These are phyloP conservation scores for Patella ulyssiponensis DNA, from an alignment of 2,888 invertebrate genomes.

Conservation along the genomic window DNA sequence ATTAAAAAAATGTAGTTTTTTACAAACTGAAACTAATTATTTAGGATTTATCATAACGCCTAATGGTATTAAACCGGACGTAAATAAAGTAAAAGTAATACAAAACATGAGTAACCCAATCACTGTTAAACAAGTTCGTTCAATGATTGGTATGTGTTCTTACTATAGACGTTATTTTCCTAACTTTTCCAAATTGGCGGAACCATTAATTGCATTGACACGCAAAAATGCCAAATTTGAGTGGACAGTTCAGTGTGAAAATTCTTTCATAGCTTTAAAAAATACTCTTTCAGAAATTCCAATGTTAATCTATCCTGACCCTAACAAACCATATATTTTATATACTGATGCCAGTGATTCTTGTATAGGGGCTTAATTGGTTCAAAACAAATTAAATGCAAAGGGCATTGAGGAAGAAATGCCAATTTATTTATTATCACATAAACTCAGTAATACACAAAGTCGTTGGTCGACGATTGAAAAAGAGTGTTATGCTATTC, in stretches of 20 bases:
- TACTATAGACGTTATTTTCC: not conserved
- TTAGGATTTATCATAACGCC: no score
- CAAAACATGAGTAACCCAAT: not conserved
- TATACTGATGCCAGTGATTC: constrained; percentile 15
- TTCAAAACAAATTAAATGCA: constrained; percentile 5
- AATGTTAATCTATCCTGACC: constrained; percentile 28
- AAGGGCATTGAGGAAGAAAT: not conserved
- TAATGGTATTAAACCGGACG: no score
- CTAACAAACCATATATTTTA: constrained; percentile 28
- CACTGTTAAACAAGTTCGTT: constrained; percentile 1
- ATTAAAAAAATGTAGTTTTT: no score
- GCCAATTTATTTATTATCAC: constrained; percentile 2
- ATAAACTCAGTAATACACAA: constrained; percentile 11
- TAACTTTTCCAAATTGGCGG: not conserved
- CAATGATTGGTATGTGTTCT: not conserved
- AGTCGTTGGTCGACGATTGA: constrained; percentile 15
- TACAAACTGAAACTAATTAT: no score
- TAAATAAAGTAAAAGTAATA: no score
- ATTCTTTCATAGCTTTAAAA: constrained; percentile 29
- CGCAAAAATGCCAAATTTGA: constrained; percentile 36
- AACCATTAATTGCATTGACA: constrained; percentile 32
- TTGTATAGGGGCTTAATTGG: constrained; percentile 12
- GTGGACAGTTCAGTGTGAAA: constrained; percentile 25
- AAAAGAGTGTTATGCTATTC: constrained; percentile 18
- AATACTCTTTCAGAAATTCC: constrained; percentile 20